A percentile compares a stretch with the other conserved stretches of the same genome.
Conservation (phyloP, 2,113 vertebrate genomes). For the Sula dactylatra region DNA sequence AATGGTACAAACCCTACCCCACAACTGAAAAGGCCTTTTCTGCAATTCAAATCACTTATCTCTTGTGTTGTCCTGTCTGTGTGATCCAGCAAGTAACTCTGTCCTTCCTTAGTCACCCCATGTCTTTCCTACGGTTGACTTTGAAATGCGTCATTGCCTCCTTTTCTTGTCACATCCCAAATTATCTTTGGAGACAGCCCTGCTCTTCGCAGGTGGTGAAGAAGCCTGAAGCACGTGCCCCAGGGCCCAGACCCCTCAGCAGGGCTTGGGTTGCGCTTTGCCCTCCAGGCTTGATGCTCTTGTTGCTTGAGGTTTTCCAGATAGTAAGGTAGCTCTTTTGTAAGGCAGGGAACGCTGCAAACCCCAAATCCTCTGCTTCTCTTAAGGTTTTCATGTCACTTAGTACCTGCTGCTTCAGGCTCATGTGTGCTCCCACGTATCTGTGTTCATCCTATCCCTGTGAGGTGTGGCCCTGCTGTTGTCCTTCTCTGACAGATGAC, state of each 20-base stretch:
- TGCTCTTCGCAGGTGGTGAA: rapidly evolving
- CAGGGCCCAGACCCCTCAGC: background rate
- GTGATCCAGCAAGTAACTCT: background rate
- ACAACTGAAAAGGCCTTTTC: background rate
- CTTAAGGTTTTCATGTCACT: background rate
- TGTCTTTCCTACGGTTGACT: background rate
- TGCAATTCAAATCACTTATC: background rate
- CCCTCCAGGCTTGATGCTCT: background rate
- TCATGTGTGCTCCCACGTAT: background rate
- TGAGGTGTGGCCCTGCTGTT: background rate
- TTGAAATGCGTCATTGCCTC: background rate
- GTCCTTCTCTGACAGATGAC: background rate
- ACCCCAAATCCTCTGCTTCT: background rate
- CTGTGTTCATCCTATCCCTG: background rate
- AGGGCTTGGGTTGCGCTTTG: background rate
- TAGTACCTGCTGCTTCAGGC: background rate
- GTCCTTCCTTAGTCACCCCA: background rate
- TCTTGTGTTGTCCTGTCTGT: background rate
- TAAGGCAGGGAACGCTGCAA: background rate
- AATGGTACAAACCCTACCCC: background rate
- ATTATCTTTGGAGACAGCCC: background rate
- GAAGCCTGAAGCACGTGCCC: background rate
- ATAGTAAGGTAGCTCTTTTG: background rate
- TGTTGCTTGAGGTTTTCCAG: background rate
- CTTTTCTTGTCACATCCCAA: background rate